phyloP scores from a whole-genome alignment of 2,888 invertebrate genomes.

The Tortrix viridana region DNA sequence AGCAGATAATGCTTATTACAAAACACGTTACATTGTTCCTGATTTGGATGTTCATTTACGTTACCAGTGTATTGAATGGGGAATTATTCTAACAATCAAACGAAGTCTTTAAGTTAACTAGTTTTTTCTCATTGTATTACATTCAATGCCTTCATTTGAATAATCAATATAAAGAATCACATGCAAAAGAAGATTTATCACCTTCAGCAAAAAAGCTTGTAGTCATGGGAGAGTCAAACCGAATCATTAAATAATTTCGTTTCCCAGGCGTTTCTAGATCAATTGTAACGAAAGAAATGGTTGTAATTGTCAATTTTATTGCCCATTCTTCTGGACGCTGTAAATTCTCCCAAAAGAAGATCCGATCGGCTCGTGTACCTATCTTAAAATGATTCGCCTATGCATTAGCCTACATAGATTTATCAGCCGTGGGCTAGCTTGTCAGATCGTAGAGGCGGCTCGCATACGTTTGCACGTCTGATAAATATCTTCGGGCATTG shows the following conservation, averaged over 20 bases:
- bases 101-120: not conserved
- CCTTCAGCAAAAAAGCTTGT: conserved; percentile 11
- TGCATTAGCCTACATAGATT: conserved; percentile 48
- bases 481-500: conserved; percentile 60
- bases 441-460: conserved; percentile 50
- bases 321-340: conserved; percentile 47
- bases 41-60: conserved; percentile 8
- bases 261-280: conserved; percentile 56
- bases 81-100: conserved; percentile 1
- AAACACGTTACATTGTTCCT: conserved; percentile 2
- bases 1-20: conserved; percentile 12
- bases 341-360: conserved; percentile 45
- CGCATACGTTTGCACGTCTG: conserved; percentile 56
- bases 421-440: conserved; percentile 43
- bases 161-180: conserved; percentile 12
- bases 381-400: conserved; percentile 45
- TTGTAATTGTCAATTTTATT: conserved; percentile 54
- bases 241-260: conserved; percentile 57
- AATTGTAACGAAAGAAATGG: conserved; percentile 57
- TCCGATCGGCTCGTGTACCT: conserved; percentile 48
- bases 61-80: conserved; percentile 14
- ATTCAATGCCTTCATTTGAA: not conserved
- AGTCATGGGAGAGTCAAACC: conserved; percentile 41
- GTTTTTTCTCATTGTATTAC: not conserved
- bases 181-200: conserved; percentile 13